Conservation (phyloP, 2,888 invertebrate genomes). For the Tachina lurida region DNA sequence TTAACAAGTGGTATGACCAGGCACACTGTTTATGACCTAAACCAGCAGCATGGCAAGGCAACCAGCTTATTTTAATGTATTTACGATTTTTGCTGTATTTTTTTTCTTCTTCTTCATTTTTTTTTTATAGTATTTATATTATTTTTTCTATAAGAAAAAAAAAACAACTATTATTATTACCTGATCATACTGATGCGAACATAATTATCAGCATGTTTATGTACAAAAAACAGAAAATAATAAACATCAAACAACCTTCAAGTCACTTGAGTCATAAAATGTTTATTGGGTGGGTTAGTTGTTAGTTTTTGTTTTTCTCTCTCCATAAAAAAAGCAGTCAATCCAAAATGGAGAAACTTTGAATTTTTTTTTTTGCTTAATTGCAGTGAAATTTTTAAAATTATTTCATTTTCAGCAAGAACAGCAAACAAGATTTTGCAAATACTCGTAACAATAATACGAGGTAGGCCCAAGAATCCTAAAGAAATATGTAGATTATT, state of each 20-base stretch:
- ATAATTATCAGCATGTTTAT: conserved; percentile 38
- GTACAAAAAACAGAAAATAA: conserved; percentile 32
- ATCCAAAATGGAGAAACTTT: conserved; percentile 46
- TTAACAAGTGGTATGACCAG: conserved; percentile 66
- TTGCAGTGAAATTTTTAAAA: conserved; percentile 38
- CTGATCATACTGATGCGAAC: conserved; percentile 50
- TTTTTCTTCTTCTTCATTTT: neutral
- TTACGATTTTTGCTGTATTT: conserved; percentile 39
- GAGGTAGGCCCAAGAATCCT: neutral
- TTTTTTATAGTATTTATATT: conserved; percentile 10
- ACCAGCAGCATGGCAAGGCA: conserved; percentile 62
- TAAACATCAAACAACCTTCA: conserved; percentile 49
- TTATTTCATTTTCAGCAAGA: conserved; percentile 16
- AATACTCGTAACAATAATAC: neutral
- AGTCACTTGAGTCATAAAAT: conserved; percentile 49
- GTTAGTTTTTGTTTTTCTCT: conserved; percentile 42
- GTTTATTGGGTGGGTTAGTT: conserved; percentile 62
- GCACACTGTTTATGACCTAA: conserved; percentile 67
- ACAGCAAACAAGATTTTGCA: neutral
- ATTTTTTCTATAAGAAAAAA: conserved; percentile 35
- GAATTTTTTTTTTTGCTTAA: conserved; percentile 30
- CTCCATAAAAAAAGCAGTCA: conserved; percentile 30
- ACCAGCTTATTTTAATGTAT: conserved; percentile 47
- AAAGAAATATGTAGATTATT: no score
- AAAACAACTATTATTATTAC: conserved; percentile 60